phyloP scores from a whole-genome alignment of 1,140 invertebrate genomes.

The Drosophila parvula region DNA sequence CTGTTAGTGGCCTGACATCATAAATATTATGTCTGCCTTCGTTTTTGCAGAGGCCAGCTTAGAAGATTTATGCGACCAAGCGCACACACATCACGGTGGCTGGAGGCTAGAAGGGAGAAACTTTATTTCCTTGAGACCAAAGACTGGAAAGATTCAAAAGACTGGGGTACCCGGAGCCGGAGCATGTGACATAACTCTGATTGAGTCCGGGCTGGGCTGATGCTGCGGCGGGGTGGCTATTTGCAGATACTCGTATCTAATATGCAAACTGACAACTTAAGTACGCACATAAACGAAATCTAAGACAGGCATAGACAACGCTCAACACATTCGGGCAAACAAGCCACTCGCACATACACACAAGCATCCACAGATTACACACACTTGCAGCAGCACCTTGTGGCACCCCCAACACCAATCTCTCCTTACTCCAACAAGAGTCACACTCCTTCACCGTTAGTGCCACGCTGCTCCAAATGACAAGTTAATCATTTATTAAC shows the following conservation, averaged over 20 bases:
- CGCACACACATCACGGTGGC: conserved; percentile 4
- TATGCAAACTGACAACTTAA: conserved; percentile 80
- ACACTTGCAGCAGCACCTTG: conserved; percentile 20
- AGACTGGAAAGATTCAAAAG: conserved; percentile 12
- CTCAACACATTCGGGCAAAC: conserved; percentile 44
- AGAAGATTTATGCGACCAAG: conserved; percentile 63
- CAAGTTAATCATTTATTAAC: conserved; percentile 82
- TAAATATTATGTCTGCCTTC: conserved; percentile 70
- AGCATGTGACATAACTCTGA: conserved; percentile 74
- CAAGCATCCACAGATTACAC: conserved; percentile 34
- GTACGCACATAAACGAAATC: conserved; percentile 69
- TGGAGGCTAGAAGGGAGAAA: conserved; percentile 29
- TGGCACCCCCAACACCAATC: conserved; percentile 4
- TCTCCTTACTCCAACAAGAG: neutral
- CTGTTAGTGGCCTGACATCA: conserved; percentile 59
- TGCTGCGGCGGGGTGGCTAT: conserved; percentile 16
- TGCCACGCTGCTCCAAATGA: conserved; percentile 56
- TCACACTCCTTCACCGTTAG: neutral
- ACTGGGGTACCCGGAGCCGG: conserved; percentile 14
- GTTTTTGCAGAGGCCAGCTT: conserved; percentile 50
- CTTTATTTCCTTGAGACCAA: conserved; percentile 50
- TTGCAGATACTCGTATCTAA: conserved; percentile 52
- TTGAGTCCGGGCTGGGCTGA: conserved; percentile 40
- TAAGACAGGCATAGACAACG: conserved; percentile 60
- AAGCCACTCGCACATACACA: conserved; percentile 16